Evolutionary conservation across 2,888 invertebrate genomes (phyloP).

Genomic region (Geotrupes spiniger): DNA sequence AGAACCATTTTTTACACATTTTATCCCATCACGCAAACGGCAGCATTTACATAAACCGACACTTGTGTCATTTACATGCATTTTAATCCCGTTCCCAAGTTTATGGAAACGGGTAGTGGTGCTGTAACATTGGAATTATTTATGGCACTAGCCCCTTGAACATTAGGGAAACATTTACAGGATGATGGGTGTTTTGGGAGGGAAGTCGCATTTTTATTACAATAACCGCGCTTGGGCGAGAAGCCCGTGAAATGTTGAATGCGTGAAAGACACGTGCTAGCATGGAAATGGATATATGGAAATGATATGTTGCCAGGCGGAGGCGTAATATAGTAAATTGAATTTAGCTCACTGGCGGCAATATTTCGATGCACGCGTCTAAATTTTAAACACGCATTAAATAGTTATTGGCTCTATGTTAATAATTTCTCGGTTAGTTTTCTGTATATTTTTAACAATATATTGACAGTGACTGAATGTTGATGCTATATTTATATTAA

Average conservation of each 20-base stretch:
- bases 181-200: slow-evolving; percentile 29
- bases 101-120: slow-evolving; percentile 28
- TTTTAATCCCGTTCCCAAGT: slow-evolving; percentile 13
- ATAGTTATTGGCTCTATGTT: too few species aligned
- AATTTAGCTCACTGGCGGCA: slow-evolving; percentile 36
- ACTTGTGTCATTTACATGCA: slow-evolving; percentile 15
- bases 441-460: too few species aligned
- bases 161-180: slow-evolving; percentile 41
- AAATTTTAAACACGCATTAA: too few species aligned
- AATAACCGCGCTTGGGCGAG: slow-evolving; percentile 37
- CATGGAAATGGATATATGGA: slow-evolving; percentile 39
- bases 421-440: too few species aligned
- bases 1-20: not conserved
- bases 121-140: slow-evolving; percentile 36
- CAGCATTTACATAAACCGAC: slow-evolving; percentile 8
- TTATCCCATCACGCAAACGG: slow-evolving; percentile 3
- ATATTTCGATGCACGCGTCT: too few species aligned
- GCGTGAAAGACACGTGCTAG: slow-evolving; percentile 42
- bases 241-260: slow-evolving; percentile 42
- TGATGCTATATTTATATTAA: too few species aligned
- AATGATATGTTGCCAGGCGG: slow-evolving; percentile 41
- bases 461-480: too few species aligned
- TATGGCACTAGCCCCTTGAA: slow-evolving; percentile 39
- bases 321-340: slow-evolving; percentile 42
- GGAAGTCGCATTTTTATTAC: slow-evolving; percentile 40